Base-by-base conservation (phyloP, 2,797 vertebrate species). In the Amazona finschi region DNA sequence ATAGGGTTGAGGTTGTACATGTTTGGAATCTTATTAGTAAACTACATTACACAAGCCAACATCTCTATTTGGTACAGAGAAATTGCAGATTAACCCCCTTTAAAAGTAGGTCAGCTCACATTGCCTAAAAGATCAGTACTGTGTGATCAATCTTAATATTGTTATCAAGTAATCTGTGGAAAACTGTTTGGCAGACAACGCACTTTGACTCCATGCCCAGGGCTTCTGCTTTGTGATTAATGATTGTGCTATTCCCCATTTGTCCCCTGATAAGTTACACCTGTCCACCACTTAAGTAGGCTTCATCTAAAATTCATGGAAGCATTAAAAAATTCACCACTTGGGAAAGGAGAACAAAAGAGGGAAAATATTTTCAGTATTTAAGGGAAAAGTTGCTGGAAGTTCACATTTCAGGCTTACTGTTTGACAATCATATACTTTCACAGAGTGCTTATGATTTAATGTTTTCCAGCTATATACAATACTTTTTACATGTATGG, bases 1-100 rank as follows among this genome's bases (percentile, higher is more conserved):
- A 43, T 6, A 89, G 65, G 62, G 76, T 46, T 87, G 89, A 82
- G 31, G 27, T 43, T 60, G 66, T 3, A 13, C 74, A 25, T 24
- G 46, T 71, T 85, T 87, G 91, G 90, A 91, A 96, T 89, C 55
- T 58, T 83, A 41, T 87, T 70, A 85, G 75, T 60, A 91, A 91
- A 86, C 62, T 52, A 50, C 81, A 74, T 92, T 85, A 85, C 72
- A 86, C 38, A 73, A 87, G 64, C 77, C 76, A 94, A 92, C 39
- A 61, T 87, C 90, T 79, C 89, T 70, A 33, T 66, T 89, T 80
- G 72, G 64, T 69, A 43, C 49, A 58, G 70, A 39, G 70, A 96
- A 96, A 97, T 96, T 93, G 67, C 57, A 79, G 91, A 95, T 96
- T 96, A 96, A 93, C 94, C 95, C 70, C 60, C 65, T 87, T 88